phyloP scores from a whole-genome alignment of 2,797 vertebrate genomes.

The Myripristis murdjan region DNA sequence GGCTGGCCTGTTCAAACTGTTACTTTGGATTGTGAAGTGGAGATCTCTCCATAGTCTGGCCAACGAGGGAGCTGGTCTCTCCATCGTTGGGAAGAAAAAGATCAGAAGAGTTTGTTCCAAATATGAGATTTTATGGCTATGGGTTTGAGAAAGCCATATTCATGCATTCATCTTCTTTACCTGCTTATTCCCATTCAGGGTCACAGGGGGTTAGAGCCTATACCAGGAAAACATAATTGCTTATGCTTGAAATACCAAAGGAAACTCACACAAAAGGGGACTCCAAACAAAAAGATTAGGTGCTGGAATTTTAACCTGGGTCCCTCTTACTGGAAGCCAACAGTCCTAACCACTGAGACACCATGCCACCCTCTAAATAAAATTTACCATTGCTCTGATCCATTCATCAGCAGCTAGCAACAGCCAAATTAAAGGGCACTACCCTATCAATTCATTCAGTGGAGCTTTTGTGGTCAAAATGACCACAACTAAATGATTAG shows the following conservation, averaged over 20 bases:
- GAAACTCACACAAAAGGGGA: conserved; percentile 22
- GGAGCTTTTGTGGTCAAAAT: conserved; percentile 22
- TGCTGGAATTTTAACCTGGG: conserved; percentile 7
- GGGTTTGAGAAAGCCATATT: conserved; percentile 5
- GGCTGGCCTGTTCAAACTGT: conserved; percentile 72
- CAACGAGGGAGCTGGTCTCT: conserved; percentile 35
- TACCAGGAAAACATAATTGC: background rate
- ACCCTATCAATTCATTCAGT: conserved; percentile 10
- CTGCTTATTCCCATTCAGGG: too few species aligned
- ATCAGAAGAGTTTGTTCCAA: conserved; percentile 27
- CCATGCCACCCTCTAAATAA: conserved; percentile 16
- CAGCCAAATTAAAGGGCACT: background rate
- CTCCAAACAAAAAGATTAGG: conserved; percentile 12
- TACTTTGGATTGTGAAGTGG: conserved; percentile 55
- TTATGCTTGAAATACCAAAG: conserved; percentile 28
- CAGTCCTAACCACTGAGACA: background rate
- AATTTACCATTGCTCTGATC: conserved; percentile 26
- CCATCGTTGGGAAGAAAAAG: conserved; percentile 13
- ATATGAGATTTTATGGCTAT: background rate
- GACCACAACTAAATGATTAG: conserved; percentile 1
- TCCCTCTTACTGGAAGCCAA: conserved; percentile 12
- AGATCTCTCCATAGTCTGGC: conserved; percentile 56
- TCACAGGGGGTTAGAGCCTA: too few species aligned
- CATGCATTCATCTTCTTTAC: background rate
- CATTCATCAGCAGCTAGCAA: conserved; percentile 4